These are phyloP conservation scores for Chrysomallon squamiferum DNA, from an alignment of 1,140 invertebrate species.

Conservation along the genomic window DNA sequence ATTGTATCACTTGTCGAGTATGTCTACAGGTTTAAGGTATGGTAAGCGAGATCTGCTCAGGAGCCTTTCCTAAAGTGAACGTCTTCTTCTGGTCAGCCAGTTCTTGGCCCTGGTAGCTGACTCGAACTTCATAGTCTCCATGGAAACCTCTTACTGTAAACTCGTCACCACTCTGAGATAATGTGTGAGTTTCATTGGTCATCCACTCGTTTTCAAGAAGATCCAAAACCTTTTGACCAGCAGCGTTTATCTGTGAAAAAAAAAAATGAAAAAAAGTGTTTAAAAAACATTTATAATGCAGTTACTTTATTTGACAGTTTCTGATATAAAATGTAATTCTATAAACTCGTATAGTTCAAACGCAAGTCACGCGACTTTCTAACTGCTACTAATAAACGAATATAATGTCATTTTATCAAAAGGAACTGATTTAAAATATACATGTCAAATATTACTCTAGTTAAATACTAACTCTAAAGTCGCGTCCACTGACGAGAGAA, in stretches of 20 bases:
- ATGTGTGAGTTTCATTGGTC: constrained; percentile 10
- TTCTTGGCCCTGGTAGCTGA: constrained; percentile 10
- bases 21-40: no score
- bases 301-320: neutral
- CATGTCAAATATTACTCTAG: no score
- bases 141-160: constrained; percentile 16
- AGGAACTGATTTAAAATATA: neutral
- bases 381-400: neutral
- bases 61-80: constrained; percentile 9
- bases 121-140: constrained; percentile 14
- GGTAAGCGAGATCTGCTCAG: no score
- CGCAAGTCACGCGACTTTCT: neutral
- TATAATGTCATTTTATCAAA: neutral
- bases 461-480: neutral
- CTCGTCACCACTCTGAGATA: neutral
- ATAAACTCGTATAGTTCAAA: neutral
- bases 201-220: constrained; percentile 18
- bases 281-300: neutral
- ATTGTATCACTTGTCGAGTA: no score
- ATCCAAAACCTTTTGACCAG: constrained; percentile 9
- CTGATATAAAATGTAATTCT: neutral
- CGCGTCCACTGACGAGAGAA: neutral
- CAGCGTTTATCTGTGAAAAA: constrained; percentile 13
- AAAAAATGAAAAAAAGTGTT: neutral
- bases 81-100: constrained; percentile 5